These are phyloP conservation scores for Hycleus cichorii DNA, from an alignment of 1,140 invertebrate genomes.

Conservation along the genomic window DNA sequence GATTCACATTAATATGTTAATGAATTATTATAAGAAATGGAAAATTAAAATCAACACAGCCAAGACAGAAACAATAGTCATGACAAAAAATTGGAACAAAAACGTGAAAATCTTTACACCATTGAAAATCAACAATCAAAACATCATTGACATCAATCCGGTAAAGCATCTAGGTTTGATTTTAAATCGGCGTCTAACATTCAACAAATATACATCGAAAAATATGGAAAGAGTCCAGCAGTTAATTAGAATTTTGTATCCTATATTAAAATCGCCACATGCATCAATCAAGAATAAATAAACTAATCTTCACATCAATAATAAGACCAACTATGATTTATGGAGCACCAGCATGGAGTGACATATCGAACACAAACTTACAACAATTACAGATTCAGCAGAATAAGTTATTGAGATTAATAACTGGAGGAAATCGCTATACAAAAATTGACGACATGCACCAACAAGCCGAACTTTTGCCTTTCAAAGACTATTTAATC, in stretches of 20 bases:
- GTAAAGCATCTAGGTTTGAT: conserved; percentile 27
- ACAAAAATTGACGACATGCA: too few relatives aligned
- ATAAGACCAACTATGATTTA: too few relatives aligned
- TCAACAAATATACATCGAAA: conserved; percentile 13
- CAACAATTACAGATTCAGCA: too few relatives aligned
- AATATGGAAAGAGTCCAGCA: conserved; percentile 17
- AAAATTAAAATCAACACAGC: not conserved
- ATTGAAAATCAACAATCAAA: not conserved
- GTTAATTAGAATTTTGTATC: conserved; percentile 8
- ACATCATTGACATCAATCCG: too few relatives aligned
- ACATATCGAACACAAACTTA: too few relatives aligned
- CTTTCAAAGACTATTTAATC: too few relatives aligned
- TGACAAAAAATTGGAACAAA: not conserved
- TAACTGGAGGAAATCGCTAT: too few relatives aligned
- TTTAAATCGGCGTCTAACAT: conserved; percentile 22
- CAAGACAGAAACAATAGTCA: not conserved
- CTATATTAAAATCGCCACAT: not conserved
- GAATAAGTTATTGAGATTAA: too few relatives aligned
- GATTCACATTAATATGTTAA: not conserved
- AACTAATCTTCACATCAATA: too few relatives aligned
- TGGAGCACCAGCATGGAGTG: too few relatives aligned
- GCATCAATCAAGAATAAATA: too few relatives aligned
- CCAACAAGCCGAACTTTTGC: too few relatives aligned
- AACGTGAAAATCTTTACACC: not conserved
- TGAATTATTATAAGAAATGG: not conserved